Evolutionary conservation across 1,140 invertebrate genomes (phyloP).

Genomic region (Drosophila equinoxialis): DNA sequence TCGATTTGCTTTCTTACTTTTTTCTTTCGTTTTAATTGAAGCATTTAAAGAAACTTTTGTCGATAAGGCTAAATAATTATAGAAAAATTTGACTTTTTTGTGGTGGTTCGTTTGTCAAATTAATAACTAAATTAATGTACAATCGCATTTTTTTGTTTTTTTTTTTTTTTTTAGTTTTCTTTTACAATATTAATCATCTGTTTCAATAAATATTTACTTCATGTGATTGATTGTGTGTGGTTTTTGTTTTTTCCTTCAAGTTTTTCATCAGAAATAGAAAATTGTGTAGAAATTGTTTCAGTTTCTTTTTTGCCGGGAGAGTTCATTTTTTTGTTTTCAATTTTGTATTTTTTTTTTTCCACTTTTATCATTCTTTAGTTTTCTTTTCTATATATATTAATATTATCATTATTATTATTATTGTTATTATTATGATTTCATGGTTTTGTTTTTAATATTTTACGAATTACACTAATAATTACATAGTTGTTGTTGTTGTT

Average conservation of each 20-base stretch:
- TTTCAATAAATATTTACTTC: constrained; percentile 51
- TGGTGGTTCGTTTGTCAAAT: constrained; percentile 38
- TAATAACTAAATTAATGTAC: constrained; percentile 77
- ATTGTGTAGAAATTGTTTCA: constrained; percentile 55
- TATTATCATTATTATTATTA: constrained; percentile 28
- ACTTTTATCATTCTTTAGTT: constrained; percentile 24
- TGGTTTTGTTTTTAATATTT: constrained; percentile 41
- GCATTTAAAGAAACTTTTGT: neutral
- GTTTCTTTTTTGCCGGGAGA: constrained; percentile 1
- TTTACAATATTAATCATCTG: constrained; percentile 8
- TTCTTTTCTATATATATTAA: constrained; percentile 36
- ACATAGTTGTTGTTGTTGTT: constrained; percentile 64
- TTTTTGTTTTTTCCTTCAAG: constrained; percentile 23
- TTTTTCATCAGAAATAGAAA: constrained; percentile 39
- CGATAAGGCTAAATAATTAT: neutral
- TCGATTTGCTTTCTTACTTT: neutral
- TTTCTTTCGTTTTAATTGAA: neutral
- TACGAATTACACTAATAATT: constrained; percentile 82
- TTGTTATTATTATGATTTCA: constrained; percentile 8
- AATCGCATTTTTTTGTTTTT: constrained; percentile 44
- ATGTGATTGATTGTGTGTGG: constrained; percentile 35
- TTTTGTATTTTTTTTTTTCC: constrained; percentile 27
- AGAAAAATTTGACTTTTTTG: constrained; percentile 10
- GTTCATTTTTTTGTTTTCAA: constrained; percentile 12
- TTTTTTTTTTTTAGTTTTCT: neutral